A percentile compares a stretch with the other conserved stretches of the same genome.
These are phyloP conservation scores for Dromius quadrimaculatus DNA, from an alignment of 2,888 invertebrate species.

Conservation along the genomic window DNA sequence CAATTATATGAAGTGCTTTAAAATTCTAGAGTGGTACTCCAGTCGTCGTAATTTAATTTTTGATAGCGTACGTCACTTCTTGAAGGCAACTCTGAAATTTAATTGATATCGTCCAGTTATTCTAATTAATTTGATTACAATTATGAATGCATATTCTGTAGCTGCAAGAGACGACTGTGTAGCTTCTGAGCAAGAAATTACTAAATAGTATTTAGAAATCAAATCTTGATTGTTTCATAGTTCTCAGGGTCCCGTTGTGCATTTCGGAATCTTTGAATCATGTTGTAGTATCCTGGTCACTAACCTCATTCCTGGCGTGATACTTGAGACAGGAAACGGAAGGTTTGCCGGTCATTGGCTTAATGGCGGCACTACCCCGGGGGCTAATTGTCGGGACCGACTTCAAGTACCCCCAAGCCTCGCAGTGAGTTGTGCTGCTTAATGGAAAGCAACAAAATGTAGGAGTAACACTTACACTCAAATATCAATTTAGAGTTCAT, in stretches of 20 bases:
- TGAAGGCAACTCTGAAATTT: slow-evolving; percentile 20
- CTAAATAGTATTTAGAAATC: too few species aligned
- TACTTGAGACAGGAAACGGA: slow-evolving; percentile 47
- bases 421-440: slow-evolving; percentile 34
- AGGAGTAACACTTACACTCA: too few species aligned
- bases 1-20: too few species aligned
- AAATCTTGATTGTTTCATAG: too few species aligned
- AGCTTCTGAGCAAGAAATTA: too few species aligned
- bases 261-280: slow-evolving; percentile 23
- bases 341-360: slow-evolving; percentile 52
- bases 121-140: slow-evolving; percentile 47
- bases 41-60: too few species aligned
- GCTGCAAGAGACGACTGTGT: slow-evolving; percentile 17
- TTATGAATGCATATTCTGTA: slow-evolving; percentile 45
- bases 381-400: slow-evolving; percentile 50
- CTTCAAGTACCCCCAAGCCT: slow-evolving; percentile 5
- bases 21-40: too few species aligned
- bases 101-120: slow-evolving; percentile 48
- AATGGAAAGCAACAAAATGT: too few species aligned
- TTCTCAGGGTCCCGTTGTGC: background rate
- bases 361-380: slow-evolving; percentile 39
- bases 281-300: background rate
- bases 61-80: too few species aligned
- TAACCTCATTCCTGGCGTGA: background rate
- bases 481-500: too few species aligned